Conservation (phyloP, 2,113 vertebrate genomes). For the Vanacampus margaritifer region DNA sequence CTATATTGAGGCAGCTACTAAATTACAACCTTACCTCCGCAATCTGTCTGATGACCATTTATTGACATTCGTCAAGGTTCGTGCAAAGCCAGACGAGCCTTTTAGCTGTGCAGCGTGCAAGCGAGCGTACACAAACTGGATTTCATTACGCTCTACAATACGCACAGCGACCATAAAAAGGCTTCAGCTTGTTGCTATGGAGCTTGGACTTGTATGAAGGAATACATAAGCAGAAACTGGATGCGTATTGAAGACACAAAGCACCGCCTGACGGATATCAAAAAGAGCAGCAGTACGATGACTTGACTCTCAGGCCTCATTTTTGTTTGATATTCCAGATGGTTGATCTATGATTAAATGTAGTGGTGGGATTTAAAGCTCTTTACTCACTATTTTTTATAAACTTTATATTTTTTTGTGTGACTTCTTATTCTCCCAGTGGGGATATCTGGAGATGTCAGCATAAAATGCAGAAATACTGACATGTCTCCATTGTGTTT, state of each 20-base stretch:
- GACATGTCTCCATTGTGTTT: background rate
- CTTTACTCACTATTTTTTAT: conserved; percentile 2
- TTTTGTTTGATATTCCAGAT: conserved; percentile 37
- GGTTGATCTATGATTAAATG: conserved; percentile 27
- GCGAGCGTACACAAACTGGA: conserved; percentile 42
- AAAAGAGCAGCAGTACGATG: conserved; percentile 25
- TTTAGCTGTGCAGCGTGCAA: conserved; percentile 2
- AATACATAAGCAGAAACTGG: conserved; percentile 60
- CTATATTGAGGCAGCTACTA: background rate
- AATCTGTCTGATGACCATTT: conserved; percentile 29
- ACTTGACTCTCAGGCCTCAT: conserved; percentile 24
- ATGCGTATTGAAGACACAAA: conserved; percentile 55
- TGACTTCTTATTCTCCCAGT: too few relatives aligned
- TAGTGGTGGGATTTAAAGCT: conserved; percentile 26
- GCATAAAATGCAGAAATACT: background rate
- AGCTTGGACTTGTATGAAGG: conserved; percentile 40
- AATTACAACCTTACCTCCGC: conserved; percentile 21
- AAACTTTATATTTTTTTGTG: conserved; percentile 1
- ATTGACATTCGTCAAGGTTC: conserved; percentile 26
- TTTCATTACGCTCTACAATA: conserved; percentile 56
- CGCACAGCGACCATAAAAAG: conserved; percentile 51
- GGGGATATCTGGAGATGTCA: background rate
- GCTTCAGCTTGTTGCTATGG: conserved; percentile 68
- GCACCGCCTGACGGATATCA: conserved; percentile 32
- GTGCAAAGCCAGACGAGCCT: conserved; percentile 9